Conservation (phyloP, 2,888 invertebrate species). For the Dysmachus trigonus region DNA sequence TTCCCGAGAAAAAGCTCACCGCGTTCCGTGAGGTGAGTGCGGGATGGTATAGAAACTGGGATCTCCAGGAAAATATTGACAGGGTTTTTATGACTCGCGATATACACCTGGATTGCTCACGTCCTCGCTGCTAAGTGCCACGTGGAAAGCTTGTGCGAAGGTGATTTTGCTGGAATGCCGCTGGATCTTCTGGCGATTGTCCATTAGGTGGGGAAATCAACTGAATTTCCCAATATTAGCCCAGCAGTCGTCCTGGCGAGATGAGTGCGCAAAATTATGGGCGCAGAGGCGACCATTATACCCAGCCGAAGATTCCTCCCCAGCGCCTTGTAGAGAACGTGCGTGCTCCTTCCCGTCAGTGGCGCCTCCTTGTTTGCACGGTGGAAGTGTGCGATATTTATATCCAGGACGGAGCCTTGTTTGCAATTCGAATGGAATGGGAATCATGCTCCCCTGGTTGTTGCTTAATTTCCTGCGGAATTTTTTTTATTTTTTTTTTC, state of each 20-base stretch:
- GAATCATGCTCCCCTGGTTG: background rate
- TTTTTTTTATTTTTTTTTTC: background rate
- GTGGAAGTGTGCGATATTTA: background rate
- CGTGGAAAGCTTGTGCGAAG: slow-evolving; percentile 3
- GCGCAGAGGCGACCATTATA: slow-evolving; percentile 8
- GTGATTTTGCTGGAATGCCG: background rate
- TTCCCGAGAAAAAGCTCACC: slow-evolving; percentile 10
- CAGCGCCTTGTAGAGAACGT: background rate
- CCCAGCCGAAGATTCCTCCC: background rate
- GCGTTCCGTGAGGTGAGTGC: background rate
- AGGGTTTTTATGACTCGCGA: background rate
- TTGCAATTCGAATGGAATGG: background rate
- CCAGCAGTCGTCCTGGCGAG: background rate
- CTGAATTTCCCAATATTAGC: slow-evolving; percentile 16
- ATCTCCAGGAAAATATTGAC: background rate
- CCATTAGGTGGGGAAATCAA: slow-evolving; percentile 5
- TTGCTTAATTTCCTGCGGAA: background rate
- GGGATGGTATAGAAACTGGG: background rate
- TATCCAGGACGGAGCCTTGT: background rate
- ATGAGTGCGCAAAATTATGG: slow-evolving; percentile 7
- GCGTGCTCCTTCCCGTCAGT: background rate
- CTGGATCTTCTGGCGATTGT: background rate
- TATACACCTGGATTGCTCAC: slow-evolving; percentile 1
- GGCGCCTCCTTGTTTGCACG: background rate
- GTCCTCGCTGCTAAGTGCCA: background rate